Percentiles rank a stretch among this genome's conserved stretches.
Evolutionary conservation across 2,797 vertebrate species (phyloP).

Genomic region (Xerus rutilus): DNA sequence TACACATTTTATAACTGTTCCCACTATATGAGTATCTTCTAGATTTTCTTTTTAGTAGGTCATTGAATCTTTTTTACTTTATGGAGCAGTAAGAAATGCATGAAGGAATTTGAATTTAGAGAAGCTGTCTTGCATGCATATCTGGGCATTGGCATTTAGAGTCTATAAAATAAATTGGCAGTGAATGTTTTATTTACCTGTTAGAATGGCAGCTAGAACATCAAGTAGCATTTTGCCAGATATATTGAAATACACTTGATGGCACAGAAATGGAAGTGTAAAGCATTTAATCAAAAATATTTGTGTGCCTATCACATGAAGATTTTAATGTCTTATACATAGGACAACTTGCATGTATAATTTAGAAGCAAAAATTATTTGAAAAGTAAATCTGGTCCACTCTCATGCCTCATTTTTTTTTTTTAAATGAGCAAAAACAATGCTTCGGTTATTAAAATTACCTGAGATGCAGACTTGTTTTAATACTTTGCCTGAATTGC

Average conservation of each 20-base stretch:
- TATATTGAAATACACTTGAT: slow-evolving; percentile 37
- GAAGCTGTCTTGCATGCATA: slow-evolving; percentile 45
- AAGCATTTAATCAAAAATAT: slow-evolving; percentile 71
- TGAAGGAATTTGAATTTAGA: slow-evolving; percentile 73
- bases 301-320: not conserved
- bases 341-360: not conserved
- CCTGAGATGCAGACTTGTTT: not conserved
- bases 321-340: slow-evolving; percentile 51
- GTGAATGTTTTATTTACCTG: slow-evolving; percentile 79
- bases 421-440: not conserved
- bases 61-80: slow-evolving; percentile 74
- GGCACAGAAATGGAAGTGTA: slow-evolving; percentile 1
- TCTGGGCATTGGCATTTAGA: slow-evolving; percentile 74
- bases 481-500: not conserved
- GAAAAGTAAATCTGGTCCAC: slow-evolving; percentile 8
- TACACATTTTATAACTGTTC: slow-evolving; percentile 58
- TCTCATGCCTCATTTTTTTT: not conserved
- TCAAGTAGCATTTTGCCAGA: slow-evolving; percentile 55
- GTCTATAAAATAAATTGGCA: slow-evolving; percentile 80
- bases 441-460: slow-evolving; percentile 2
- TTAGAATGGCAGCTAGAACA: slow-evolving; percentile 53
- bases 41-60: slow-evolving; percentile 56
- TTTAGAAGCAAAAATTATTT: slow-evolving; percentile 59
- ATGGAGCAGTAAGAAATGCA: slow-evolving; percentile 74
- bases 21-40: slow-evolving; percentile 24